phyloP scores from a whole-genome alignment of 1,140 invertebrate genomes.

The Asobara japonica region DNA sequence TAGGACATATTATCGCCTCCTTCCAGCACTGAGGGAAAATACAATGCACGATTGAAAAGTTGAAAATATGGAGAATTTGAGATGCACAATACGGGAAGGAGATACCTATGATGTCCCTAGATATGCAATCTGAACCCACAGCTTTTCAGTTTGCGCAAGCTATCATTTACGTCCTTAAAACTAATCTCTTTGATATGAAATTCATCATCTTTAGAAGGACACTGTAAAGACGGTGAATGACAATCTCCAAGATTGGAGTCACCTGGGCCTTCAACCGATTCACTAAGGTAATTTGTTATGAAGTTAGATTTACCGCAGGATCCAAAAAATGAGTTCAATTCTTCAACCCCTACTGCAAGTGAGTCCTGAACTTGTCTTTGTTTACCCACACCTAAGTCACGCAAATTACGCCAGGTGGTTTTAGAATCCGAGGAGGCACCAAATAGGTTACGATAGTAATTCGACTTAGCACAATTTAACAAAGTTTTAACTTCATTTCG shows the following conservation, averaged over 20 bases:
- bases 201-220: too few relatives aligned
- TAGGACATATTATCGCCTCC: not conserved
- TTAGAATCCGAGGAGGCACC: not conserved
- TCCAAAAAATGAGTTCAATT: not conserved
- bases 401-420: not conserved
- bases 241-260: too few relatives aligned
- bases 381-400: not conserved
- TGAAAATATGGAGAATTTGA: slow-evolving; percentile 1
- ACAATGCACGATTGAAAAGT: not conserved
- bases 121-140: not conserved
- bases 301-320: not conserved
- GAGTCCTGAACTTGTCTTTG: not conserved
- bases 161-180: not conserved
- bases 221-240: too few relatives aligned
- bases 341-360: not conserved
- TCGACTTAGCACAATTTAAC: not conserved
- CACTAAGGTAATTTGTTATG: too few relatives aligned
- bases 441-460: not conserved
- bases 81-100: not conserved
- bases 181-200: too few relatives aligned
- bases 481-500: not conserved
- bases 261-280: too few relatives aligned
- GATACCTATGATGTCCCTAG: not conserved
- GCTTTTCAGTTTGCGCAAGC: not conserved
- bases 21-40: slow-evolving; percentile 8